Base-by-base conservation (phyloP, 2,797 vertebrate genomes). In the Chelidonichthys spinosus region DNA sequence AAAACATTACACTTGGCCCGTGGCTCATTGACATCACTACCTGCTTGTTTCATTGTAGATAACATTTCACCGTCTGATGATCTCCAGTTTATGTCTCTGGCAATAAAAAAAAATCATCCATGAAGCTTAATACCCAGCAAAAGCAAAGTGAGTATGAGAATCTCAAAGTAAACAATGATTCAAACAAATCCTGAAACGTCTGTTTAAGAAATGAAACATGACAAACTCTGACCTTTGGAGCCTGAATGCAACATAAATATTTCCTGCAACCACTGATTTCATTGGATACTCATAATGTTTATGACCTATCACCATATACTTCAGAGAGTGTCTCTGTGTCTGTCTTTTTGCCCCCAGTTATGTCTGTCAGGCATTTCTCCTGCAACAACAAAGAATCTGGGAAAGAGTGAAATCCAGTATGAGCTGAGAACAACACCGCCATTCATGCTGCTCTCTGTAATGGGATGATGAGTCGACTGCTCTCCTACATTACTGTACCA, bases 1-100 rank as follows among this genome's bases (percentile, higher is more conserved):
- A 39, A 39, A 39, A 25, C 25, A 25, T 4, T 52, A 1, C 35
- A 49, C 42, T 49, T 7, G 8, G 43, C 4, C 10, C 39, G 50
- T 13, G 35, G 35, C n/a, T 60, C 18, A 43, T 18, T 36, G 5
- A 36, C 11, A 63, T 43, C 1, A 40, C 1, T 60, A 74, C 79
- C 70, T 71, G 15, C 35, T 60, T 55, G 68, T 63, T 14, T 46
- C 3, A 33, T 6, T 63, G 62, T 6, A 33, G 74, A 54, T 7
- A 63, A 73, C 79, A 81, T 72, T 36, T 14, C 39, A 37, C 15
- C 37, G n/a, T 37, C 43, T 58, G 60, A 4, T 35, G 36, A 69
- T 55, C 37, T 14, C 46, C 15, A 46, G 15, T 7, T 50, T 42
- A 7, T 25, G 53, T 33, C 52, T 33, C 56, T 40, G 37, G 7